Percentiles rank a stretch among this genome's conserved stretches.
Evolutionary conservation across 2,113 vertebrate species (phyloP).

Genomic region (Nannospalax galili): DNA sequence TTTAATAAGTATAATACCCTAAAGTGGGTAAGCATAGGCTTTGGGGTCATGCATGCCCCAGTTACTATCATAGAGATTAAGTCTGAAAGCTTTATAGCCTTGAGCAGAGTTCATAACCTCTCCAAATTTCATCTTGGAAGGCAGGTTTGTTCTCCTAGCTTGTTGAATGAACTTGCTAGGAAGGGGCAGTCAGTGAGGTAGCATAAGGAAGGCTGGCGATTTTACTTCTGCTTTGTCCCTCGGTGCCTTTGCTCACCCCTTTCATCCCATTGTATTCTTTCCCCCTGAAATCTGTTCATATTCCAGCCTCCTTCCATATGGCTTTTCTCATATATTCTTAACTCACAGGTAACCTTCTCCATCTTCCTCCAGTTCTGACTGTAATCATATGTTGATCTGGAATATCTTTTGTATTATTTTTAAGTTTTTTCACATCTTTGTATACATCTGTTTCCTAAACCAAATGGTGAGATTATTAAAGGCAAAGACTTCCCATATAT

Average conservation of each 20-base stretch:
- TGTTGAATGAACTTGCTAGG: neutral
- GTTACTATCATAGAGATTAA: neutral
- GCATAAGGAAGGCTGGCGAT: neutral
- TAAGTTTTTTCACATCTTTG: neutral
- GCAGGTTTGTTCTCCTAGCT: neutral
- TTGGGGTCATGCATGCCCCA: neutral
- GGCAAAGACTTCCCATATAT: neutral
- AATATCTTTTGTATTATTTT: neutral
- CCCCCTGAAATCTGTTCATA: neutral
- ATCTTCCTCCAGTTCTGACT: neutral
- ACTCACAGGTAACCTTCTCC: neutral
- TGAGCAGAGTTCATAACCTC: slow-evolving; percentile 17
- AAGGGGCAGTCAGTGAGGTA: neutral
- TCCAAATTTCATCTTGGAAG: neutral
- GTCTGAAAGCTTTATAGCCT: neutral
- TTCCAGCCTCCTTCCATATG: neutral
- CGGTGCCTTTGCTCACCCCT: neutral
- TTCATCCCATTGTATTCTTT: neutral
- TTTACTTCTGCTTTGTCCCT: neutral
- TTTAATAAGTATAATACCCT: slow-evolving; percentile 6
- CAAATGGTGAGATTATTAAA: slow-evolving; percentile 42
- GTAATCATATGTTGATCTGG: neutral
- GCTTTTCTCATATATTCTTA: neutral
- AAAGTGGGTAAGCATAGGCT: neutral
- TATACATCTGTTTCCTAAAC: slow-evolving; percentile 32